A percentile compares a stretch with the other conserved stretches of the same genome.
Conservation (phyloP, 2,888 invertebrate genomes). For the Thymelicus lineola region DNA sequence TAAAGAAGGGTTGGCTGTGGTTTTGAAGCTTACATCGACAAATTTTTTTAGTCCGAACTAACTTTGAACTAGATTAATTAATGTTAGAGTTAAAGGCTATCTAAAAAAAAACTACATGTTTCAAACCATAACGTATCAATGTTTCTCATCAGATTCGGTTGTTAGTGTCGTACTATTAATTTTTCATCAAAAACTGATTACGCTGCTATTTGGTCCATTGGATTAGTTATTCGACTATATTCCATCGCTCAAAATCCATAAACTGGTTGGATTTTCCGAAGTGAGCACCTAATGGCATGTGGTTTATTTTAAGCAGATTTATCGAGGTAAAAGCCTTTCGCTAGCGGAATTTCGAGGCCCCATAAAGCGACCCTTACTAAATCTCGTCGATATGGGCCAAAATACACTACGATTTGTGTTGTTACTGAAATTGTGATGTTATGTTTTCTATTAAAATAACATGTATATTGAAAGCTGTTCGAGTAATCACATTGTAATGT, state of each 20-base stretch:
- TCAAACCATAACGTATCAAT: no score
- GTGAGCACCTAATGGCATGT: neutral
- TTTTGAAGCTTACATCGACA: constrained; percentile 18
- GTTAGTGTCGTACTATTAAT: no score
- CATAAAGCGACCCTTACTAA: constrained; percentile 1
- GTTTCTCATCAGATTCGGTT: no score
- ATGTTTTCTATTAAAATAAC: no score
- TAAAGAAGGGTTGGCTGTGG: neutral
- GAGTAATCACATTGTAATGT: no score
- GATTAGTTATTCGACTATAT: no score
- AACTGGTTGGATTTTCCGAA: neutral
- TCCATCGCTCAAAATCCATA: neutral
- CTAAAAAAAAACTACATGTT: no score
- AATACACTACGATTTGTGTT: neutral
- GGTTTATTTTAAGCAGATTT: neutral
- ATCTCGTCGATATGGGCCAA: neutral
- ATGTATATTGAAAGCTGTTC: no score
- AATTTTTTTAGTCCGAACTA: neutral
- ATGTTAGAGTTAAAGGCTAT: neutral
- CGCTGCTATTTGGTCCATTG: no score
- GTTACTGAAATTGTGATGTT: no score
- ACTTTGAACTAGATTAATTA: constrained; percentile 5
- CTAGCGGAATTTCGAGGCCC: neutral
- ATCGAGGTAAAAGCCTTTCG: neutral
- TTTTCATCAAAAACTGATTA: no score